phyloP scores from a whole-genome alignment of 2,797 vertebrate genomes.

The Acanthopagrus latus region DNA sequence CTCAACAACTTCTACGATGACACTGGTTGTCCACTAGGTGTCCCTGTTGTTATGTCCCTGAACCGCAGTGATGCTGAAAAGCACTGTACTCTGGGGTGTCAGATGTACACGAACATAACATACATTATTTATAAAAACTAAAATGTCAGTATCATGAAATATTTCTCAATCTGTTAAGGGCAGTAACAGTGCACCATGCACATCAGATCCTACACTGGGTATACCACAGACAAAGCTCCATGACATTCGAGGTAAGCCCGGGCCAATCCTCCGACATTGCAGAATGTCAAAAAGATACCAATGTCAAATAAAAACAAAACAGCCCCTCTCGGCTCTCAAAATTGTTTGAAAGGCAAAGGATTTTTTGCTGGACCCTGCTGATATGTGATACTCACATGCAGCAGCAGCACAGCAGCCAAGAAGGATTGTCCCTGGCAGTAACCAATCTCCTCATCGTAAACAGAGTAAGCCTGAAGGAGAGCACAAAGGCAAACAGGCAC shows the following conservation, averaged over 20 bases:
- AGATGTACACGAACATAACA: constrained; percentile 1
- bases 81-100: neutral
- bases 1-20: neutral
- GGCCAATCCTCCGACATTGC: neutral
- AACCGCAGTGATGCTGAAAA: neutral
- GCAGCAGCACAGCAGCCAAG: constrained; percentile 95
- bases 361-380: constrained; percentile 16
- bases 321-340: constrained; percentile 32
- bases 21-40: constrained; percentile 64
- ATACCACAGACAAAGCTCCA: neutral
- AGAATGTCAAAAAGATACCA: constrained; percentile 35
- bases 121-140: constrained; percentile 14
- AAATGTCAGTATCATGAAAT: constrained; percentile 7
- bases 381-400: constrained; percentile 91
- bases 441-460: constrained; percentile 99
- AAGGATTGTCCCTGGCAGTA: constrained; percentile 99
- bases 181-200: neutral
- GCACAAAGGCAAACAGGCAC: constrained; percentile 36
- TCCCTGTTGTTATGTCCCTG: constrained; percentile 29
- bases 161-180: neutral
- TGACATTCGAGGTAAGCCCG: constrained; percentile 11
- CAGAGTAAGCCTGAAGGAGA: constrained; percentile 93
- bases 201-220: neutral
- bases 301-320: constrained; percentile 54
- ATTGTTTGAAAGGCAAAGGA: constrained; percentile 44